Conservation (phyloP, 1,140 invertebrate species). For the Brachionus angularis region DNA sequence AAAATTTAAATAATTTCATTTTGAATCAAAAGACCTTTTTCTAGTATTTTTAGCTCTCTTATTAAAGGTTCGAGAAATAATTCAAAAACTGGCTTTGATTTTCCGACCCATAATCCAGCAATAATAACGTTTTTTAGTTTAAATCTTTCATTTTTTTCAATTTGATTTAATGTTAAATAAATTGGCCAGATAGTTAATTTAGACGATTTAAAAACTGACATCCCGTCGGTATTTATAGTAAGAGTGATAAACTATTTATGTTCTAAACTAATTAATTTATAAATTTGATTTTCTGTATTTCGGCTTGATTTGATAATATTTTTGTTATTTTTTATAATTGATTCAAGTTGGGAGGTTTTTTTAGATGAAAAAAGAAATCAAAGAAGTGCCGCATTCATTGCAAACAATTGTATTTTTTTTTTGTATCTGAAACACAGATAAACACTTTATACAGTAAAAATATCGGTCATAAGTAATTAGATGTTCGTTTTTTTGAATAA, state of each 20-base stretch:
- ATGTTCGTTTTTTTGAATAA: background rate
- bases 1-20: background rate
- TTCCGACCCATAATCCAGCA: background rate
- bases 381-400: background rate
- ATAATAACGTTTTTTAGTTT: conserved; percentile 2
- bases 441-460: background rate
- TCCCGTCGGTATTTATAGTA: conserved; percentile 9
- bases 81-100: background rate
- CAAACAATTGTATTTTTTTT: background rate
- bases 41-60: background rate
- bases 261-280: background rate
- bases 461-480: background rate
- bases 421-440: background rate
- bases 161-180: conserved; percentile 14
- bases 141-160: background rate
- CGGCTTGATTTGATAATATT: background rate
- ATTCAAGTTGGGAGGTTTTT: background rate
- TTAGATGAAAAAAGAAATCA: conserved; percentile 3
- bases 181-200: conserved; percentile 19
- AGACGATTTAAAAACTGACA: conserved; percentile 15
- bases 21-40: background rate
- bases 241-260: conserved; percentile 5
- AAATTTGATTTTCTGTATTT: background rate
- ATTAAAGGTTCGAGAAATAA: background rate
- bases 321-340: conserved; percentile 1